Evolutionary conservation across 2,113 vertebrate genomes (phyloP).

Genomic region (Coracopsis vasa): DNA sequence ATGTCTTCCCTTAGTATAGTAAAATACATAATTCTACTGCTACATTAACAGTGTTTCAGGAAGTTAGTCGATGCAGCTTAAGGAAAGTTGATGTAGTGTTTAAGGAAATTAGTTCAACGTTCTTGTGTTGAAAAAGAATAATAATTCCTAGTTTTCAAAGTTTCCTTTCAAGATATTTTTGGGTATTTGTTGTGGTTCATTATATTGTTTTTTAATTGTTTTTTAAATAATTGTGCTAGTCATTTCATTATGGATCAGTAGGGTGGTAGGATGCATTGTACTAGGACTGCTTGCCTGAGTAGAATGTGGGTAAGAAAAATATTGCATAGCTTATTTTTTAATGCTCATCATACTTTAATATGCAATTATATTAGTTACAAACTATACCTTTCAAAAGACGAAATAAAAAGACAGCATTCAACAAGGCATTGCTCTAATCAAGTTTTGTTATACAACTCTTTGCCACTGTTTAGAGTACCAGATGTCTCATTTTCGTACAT

Average conservation of each 20-base stretch:
- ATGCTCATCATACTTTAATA: neutral
- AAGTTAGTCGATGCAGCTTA: neutral
- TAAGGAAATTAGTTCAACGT: neutral
- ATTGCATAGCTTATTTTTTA: neutral
- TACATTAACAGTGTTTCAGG: neutral
- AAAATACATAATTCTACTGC: neutral
- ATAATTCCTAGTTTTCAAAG: neutral
- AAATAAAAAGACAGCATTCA: neutral
- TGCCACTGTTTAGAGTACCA: neutral
- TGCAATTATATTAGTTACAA: neutral
- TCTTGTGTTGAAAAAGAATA: neutral
- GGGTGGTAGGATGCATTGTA: neutral
- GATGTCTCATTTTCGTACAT: neutral
- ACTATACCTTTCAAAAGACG: neutral
- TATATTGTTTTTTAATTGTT: rapidly evolving
- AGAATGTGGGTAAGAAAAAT: neutral
- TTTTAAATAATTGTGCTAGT: neutral
- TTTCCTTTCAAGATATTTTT: neutral
- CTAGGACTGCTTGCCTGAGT: neutral
- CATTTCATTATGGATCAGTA: neutral
- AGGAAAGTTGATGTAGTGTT: neutral
- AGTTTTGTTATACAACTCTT: neutral
- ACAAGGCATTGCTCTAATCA: neutral
- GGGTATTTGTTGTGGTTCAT: neutral
- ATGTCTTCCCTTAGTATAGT: neutral